Evolutionary conservation across 2,113 vertebrate species (phyloP).

Genomic region (Macquaria australasica): DNA sequence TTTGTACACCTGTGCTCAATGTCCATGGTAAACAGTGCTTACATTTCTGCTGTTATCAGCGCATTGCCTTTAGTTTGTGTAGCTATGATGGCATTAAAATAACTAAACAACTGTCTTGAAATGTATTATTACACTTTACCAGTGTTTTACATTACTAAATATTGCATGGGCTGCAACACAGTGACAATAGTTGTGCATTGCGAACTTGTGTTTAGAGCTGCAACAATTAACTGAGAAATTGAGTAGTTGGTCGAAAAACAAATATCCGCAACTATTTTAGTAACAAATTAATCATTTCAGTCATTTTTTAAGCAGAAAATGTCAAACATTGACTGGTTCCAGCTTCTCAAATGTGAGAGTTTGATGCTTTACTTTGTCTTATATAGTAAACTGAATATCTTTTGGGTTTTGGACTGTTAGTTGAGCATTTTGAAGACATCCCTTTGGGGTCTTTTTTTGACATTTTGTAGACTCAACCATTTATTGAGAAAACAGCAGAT

Average conservation of each 20-base stretch:
- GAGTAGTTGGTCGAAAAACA: not conserved
- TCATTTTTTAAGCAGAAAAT: not conserved
- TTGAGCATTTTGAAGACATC: too few relatives aligned
- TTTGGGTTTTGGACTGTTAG: not conserved
- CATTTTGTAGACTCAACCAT: not conserved
- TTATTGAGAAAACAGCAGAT: not conserved
- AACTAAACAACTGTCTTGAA: not conserved
- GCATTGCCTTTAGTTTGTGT: not conserved
- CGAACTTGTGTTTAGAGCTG: not conserved
- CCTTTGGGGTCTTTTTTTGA: too few relatives aligned
- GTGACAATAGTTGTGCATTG: not conserved
- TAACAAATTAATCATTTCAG: not conserved
- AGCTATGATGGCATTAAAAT: not conserved
- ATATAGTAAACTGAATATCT: not conserved
- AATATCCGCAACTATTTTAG: not conserved
- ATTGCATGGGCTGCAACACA: not conserved
- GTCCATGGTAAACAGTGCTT: not conserved
- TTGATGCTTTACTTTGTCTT: not conserved
- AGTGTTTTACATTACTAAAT: not conserved
- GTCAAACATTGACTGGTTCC: not conserved
- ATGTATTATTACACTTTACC: not conserved
- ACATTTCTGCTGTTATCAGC: not conserved
- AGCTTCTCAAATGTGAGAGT: not conserved
- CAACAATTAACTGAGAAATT: not conserved
- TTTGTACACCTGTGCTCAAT: constrained; percentile 33